Evolutionary conservation across 2,113 vertebrate species (phyloP).

Genomic region (cattle (Bos taurus)): ARS-UCD2.0 NC_037337.1:53427001-53427500

Average conservation of each 20-base stretch:
- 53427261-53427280: not conserved
- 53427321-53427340: not conserved
- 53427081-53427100: not conserved
- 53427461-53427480: not conserved
- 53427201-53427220: not conserved
- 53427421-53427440: not conserved
- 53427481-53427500: not conserved
- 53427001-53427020: not conserved
- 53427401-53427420: not conserved
- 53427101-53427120: slow-evolving; percentile 33
- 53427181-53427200: not conserved
- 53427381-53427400: not conserved
- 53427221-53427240: not conserved
- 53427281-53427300: not conserved
- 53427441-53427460: not conserved
- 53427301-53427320: slow-evolving; percentile 26
- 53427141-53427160: slow-evolving; percentile 3
- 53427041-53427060: not conserved
- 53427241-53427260: not conserved
- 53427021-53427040: not conserved
- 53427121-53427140: not conserved
- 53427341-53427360: not conserved
- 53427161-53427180: not conserved
- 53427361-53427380: not conserved
- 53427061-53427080: not conserved